phyloP scores from a whole-genome alignment of 2,797 vertebrate genomes.

The Morelia viridis region DNA sequence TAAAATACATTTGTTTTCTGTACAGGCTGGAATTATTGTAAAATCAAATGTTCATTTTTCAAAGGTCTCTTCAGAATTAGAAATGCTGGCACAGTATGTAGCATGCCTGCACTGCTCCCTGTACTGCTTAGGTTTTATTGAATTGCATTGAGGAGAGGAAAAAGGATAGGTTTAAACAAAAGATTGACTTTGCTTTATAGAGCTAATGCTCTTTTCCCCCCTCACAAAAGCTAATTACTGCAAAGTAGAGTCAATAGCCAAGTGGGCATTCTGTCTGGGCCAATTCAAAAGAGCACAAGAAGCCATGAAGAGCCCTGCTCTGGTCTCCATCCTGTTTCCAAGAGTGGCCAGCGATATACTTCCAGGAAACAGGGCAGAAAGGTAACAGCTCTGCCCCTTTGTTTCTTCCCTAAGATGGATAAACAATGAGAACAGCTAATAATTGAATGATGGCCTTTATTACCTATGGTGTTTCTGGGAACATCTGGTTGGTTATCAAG shows the following conservation, averaged over 20 bases:
- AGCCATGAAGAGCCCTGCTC: neutral
- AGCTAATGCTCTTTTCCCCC: slow-evolving; percentile 16
- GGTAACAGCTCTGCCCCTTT: neutral
- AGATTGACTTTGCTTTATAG: slow-evolving; percentile 40
- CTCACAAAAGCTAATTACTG: slow-evolving; percentile 34
- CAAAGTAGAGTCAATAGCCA: slow-evolving; percentile 26
- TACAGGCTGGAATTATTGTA: slow-evolving; percentile 46
- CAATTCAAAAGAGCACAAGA: slow-evolving; percentile 31
- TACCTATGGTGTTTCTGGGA: neutral
- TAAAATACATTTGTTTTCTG: slow-evolving; percentile 59
- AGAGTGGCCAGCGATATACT: neutral
- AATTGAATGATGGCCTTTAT: neutral
- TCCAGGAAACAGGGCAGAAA: neutral
- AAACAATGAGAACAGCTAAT: neutral
- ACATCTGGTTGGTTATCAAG: neutral
- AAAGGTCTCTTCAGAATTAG: slow-evolving; percentile 39
- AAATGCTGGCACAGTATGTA: slow-evolving; percentile 44
- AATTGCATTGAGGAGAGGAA: slow-evolving; percentile 37
- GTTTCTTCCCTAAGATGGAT: neutral
- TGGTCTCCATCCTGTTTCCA: neutral
- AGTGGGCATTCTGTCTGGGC: slow-evolving; percentile 5
- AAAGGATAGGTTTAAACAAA: slow-evolving; percentile 26
- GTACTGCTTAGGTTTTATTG: slow-evolving; percentile 19
- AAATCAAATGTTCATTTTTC: slow-evolving; percentile 62
- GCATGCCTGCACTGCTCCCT: slow-evolving; percentile 10